Evolutionary conservation across 2,113 vertebrate species (phyloP).

Genomic region (Eulacestoma nigropectus): DNA sequence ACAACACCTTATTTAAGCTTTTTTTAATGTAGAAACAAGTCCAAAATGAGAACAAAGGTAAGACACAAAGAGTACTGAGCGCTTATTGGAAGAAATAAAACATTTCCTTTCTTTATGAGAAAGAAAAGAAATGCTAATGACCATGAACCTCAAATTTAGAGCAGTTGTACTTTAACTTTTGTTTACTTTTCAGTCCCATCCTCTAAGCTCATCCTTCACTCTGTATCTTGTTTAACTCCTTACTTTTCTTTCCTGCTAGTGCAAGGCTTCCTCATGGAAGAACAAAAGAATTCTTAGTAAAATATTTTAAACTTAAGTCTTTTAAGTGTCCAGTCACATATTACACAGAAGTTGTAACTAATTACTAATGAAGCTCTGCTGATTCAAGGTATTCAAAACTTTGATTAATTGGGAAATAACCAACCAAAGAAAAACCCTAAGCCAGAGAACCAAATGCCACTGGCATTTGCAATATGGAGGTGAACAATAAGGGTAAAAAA

Average conservation of each 20-base stretch:
- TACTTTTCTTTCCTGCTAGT: not conserved
- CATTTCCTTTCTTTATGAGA: not conserved
- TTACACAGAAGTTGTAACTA: not conserved
- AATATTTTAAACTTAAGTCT: not conserved
- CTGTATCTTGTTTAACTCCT: not conserved
- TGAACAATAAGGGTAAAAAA: not conserved
- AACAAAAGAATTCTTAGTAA: not conserved
- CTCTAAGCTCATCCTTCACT: not conserved
- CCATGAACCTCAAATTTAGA: not conserved
- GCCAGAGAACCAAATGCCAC: not conserved
- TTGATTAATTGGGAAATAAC: not conserved
- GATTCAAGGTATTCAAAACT: not conserved
- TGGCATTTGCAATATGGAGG: not conserved
- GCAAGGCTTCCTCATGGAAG: not conserved
- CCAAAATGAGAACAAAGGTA: not conserved
- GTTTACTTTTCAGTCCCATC: not conserved
- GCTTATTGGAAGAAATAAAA: not conserved
- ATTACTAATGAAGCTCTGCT: not conserved
- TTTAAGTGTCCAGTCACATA: not conserved
- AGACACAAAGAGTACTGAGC: not conserved
- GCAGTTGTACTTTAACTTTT: not conserved
- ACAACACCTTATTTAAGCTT: not conserved
- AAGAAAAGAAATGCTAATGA: not conserved
- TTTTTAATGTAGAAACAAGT: not conserved
- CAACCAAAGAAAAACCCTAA: not conserved